Percentiles rank a stretch among this genome's conserved stretches.
phyloP scores from a whole-genome alignment of 2,113 vertebrate species.

The Amazona guildingii region DNA sequence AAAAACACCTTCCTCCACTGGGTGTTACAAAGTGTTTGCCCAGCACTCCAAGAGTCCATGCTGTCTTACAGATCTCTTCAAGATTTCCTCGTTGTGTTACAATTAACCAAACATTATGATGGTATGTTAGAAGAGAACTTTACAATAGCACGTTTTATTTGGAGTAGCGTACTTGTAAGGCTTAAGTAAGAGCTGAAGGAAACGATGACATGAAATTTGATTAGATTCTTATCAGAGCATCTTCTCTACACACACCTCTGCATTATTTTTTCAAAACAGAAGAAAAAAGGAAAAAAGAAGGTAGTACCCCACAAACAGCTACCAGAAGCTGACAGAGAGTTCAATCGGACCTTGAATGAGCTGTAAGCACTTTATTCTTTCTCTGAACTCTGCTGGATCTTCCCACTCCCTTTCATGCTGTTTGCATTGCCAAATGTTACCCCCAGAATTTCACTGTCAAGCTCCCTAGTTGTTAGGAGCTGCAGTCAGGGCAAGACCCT shows the following conservation, averaged over 20 bases:
- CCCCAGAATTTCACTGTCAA: background rate
- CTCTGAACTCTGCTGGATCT: background rate
- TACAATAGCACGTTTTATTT: conserved; percentile 20
- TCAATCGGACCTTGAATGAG: background rate
- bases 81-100: background rate
- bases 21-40: background rate
- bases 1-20: background rate
- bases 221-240: background rate
- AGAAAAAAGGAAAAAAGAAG: background rate
- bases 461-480: background rate
- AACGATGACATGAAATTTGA: background rate
- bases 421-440: background rate
- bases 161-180: background rate
- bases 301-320: background rate
- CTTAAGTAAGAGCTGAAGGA: background rate
- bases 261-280: background rate
- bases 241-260: background rate
- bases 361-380: background rate
- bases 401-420: background rate
- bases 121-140: background rate
- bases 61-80: background rate
- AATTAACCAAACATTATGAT: background rate
- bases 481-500: background rate
- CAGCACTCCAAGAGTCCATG: background rate
- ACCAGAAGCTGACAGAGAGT: background rate